phyloP scores from a whole-genome alignment of 2,797 vertebrate genomes.

The Geotrypetes seraphini region DNA sequence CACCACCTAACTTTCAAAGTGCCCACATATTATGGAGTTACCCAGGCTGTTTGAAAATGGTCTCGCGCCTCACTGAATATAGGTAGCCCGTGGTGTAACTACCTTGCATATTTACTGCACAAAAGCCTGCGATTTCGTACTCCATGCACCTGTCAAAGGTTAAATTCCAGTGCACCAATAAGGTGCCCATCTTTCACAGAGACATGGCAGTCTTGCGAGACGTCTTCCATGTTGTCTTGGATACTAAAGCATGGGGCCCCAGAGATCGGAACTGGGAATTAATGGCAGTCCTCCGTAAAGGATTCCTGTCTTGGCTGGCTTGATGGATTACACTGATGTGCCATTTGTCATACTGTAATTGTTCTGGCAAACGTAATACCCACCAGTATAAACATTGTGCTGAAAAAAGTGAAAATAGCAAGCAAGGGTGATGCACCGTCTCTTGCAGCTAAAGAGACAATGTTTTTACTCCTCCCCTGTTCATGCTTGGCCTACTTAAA shows the following conservation, averaged over 20 bases:
- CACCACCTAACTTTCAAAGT: too few species aligned
- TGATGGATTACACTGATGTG: conserved; percentile 98
- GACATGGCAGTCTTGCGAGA: conserved; percentile 66
- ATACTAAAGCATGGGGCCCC: conserved; percentile 89
- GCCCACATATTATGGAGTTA: too few species aligned
- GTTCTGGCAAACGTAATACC: conserved; percentile 98
- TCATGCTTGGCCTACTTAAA: conserved; percentile 18
- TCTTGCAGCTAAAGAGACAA: conserved; percentile 60
- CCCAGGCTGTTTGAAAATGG: too few species aligned
- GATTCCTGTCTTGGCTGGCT: conserved; percentile 92
- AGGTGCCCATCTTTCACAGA: conserved; percentile 65
- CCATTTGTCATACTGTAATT: conserved; percentile 99
- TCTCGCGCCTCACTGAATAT: too few species aligned
- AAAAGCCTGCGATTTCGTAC: conserved; percentile 3
- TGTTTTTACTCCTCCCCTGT: conserved; percentile 46
- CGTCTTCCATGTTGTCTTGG: conserved; percentile 89
- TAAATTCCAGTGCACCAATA: conserved; percentile 65
- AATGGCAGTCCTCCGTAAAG: conserved; percentile 92
- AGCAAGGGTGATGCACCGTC: conserved; percentile 82
- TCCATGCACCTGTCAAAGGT: conserved; percentile 48
- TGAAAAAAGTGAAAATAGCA: conserved; percentile 85
- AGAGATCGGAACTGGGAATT: conserved; percentile 82
- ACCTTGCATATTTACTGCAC: neutral
- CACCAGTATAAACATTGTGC: conserved; percentile 96
- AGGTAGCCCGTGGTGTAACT: neutral